phyloP scores from a whole-genome alignment of 2,888 invertebrate species.

The Pachycephus smyrnensis region DNA sequence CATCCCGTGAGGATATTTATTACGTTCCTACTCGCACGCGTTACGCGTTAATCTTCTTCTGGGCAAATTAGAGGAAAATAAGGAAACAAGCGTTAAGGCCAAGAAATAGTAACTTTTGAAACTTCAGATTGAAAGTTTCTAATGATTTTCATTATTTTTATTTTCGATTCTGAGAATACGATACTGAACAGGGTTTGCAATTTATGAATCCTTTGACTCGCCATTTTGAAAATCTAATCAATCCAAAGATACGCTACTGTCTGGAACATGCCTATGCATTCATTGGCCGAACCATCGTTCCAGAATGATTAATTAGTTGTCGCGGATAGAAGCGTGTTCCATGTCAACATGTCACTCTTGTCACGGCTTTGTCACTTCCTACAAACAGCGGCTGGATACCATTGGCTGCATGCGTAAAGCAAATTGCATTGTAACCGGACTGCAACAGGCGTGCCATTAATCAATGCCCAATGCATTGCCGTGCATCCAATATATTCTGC shows the following conservation, averaged over 20 bases:
- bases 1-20: constrained; percentile 5
- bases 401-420: constrained; percentile 45
- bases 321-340: constrained; percentile 50
- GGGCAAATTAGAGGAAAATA: not conserved
- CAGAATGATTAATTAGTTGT: constrained; percentile 67
- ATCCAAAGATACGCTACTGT: not conserved
- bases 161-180: not conserved
- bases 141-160: not conserved
- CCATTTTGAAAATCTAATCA: not conserved
- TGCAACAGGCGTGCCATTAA: constrained; percentile 68
- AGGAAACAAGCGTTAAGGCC: not conserved
- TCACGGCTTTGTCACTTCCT: constrained; percentile 65
- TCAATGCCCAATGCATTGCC: constrained; percentile 62
- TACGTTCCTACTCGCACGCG: not conserved
- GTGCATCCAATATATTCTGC: constrained; percentile 53
- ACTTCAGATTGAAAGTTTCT: not conserved
- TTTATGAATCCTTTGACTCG: not conserved
- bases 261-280: constrained; percentile 54
- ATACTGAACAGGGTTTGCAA: accelerated
- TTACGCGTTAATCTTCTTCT: not conserved
- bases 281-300: constrained; percentile 45
- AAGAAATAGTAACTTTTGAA: not conserved
- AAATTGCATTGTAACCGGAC: constrained; percentile 67
- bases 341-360: constrained; percentile 66
- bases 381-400: constrained; percentile 51